Evolutionary conservation across 2,797 vertebrate species (phyloP), one percentile per base, ranked within the genome.

Genomic region (Glyptemys insculpta): DNA sequence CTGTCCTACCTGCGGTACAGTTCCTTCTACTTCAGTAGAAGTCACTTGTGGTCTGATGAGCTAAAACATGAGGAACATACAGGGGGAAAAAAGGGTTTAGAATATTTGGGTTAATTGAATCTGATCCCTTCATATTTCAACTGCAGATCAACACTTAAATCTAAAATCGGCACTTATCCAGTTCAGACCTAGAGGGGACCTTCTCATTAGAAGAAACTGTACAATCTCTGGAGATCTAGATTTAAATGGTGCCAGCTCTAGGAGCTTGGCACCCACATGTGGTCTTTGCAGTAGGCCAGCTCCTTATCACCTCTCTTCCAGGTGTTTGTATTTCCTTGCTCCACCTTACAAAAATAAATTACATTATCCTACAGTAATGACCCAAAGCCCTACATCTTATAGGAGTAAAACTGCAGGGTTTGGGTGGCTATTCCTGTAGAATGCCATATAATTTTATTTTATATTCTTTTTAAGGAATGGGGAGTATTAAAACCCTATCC

Each of bases 1-100:
- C 49, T 2, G 0, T 56, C 8, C 15, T 47, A 1, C 41, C 23
- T 41, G 3, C 37, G 78, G 5, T 19, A 56, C 2, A 4, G 29
- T 88, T 90, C 52, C 16, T 86, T 53, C 81, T 31, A 15, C 44
- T 78, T 78, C 41, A 47, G 4, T 78, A 8, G 12, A 9, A 15
- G 44, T 29, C 49, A 8, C 25, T 15, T 49, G 4, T 31, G 44
- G 44, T 31, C 74, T 78, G 68, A 49, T 49, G 44, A 10, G 14
- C 44, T 78, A 27, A 78, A 78, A 29, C 27, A 31, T 47, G 41
- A 78, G 3, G 44, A 78, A 15, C 12, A 78, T 29, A 8, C 44
- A 31, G 44, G 14, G 19, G 6, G 31, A 16, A 18, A 5, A 78
- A 4, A 15, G 41, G 49, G 15, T 78, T 49, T 49, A 3, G 44